phyloP scores from a whole-genome alignment of 2,113 vertebrate species.

The Phylloscopus trochilus region DNA sequence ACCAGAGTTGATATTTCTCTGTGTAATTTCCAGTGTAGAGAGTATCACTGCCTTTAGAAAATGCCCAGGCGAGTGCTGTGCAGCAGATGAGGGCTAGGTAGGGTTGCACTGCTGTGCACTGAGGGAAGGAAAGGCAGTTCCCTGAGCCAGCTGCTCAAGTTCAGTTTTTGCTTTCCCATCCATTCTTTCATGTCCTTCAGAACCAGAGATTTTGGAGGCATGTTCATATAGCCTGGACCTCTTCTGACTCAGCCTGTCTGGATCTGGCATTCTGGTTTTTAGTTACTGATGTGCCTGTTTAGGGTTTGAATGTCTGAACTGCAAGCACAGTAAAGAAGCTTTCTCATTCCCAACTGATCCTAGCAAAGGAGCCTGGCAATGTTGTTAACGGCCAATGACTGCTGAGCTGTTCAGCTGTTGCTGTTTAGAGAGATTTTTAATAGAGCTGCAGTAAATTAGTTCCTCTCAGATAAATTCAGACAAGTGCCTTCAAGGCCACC shows the following conservation, averaged over 20 bases:
- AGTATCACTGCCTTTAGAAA: neutral
- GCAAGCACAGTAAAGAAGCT: neutral
- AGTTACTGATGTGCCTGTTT: neutral
- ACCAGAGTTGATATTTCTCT: neutral
- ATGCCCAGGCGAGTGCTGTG: neutral
- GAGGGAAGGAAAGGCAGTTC: neutral
- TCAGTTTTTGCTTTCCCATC: neutral
- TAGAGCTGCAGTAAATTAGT: slow-evolving; percentile 17
- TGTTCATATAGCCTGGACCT: neutral
- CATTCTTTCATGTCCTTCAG: neutral
- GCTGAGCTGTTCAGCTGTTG: neutral
- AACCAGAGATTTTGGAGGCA: neutral
- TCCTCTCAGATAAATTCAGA: slow-evolving; percentile 6
- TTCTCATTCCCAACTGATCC: neutral
- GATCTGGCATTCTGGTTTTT: neutral
- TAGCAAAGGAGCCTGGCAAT: neutral
- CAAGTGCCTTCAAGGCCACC: slow-evolving; percentile 8
- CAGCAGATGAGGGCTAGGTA: neutral
- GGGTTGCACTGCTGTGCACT: neutral
- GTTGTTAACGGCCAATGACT: neutral
- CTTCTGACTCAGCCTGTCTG: neutral
- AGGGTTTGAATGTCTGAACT: neutral
- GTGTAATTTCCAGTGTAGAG: neutral
- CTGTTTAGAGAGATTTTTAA: slow-evolving; percentile 9
- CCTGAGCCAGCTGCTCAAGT: neutral